A percentile compares a stretch with the other conserved stretches of the same genome.
phyloP scores from a whole-genome alignment of 2,888 invertebrate species.

The Catocala nupta region DNA sequence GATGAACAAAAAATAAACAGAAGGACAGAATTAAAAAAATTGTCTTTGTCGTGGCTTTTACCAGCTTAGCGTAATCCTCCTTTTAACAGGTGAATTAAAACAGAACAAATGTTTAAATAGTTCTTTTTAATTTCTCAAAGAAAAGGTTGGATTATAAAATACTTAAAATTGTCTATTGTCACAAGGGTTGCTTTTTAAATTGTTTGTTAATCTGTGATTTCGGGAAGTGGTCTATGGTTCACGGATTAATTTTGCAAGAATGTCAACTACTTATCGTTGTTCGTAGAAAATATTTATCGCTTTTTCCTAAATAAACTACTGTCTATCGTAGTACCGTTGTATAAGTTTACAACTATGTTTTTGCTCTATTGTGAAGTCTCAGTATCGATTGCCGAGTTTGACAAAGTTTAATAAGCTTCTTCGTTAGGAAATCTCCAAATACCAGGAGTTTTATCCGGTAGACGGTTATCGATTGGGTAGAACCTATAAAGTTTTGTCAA shows the following conservation, averaged over 20 bases:
- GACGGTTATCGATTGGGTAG: too few species aligned
- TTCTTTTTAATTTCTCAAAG: conserved; percentile 21
- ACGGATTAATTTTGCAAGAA: not conserved
- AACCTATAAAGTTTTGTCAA: too few species aligned
- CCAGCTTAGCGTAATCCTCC: conserved; percentile 4
- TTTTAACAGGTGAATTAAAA: conserved; percentile 11
- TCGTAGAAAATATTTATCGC: not conserved
- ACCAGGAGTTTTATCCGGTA: too few species aligned
- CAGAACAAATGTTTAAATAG: conserved; percentile 32
- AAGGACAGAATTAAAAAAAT: conserved; percentile 7
- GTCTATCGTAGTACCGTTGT: too few species aligned
- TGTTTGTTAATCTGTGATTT: conserved; percentile 32
- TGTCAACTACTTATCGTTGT: not conserved
- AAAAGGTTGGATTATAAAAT: conserved; percentile 41
- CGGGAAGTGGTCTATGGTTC: conserved; percentile 20
- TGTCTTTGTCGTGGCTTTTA: not conserved
- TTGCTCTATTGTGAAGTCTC: too few species aligned
- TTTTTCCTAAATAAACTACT: not conserved
- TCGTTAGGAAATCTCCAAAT: too few species aligned
- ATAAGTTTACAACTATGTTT: too few species aligned
- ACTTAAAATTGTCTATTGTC: conserved; percentile 28
- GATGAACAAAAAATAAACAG: not conserved
- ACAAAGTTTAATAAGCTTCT: too few species aligned
- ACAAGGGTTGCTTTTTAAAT: conserved; percentile 25
- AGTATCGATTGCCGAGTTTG: too few species aligned